Conservation (phyloP, 1,140 invertebrate species). For the Pseudomyrmex gracilis region DNA sequence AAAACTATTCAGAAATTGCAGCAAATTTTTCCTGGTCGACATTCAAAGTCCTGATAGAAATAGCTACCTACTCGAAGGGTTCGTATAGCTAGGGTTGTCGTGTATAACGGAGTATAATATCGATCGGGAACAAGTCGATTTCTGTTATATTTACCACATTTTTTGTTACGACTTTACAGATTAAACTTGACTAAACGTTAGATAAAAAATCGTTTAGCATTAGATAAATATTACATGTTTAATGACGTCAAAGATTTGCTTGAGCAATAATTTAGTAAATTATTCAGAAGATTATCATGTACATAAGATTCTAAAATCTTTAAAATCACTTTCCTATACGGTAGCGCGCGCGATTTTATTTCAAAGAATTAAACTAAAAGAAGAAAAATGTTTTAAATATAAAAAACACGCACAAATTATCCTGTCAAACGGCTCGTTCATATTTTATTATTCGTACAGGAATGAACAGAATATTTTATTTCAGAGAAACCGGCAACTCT, state of each 20-base stretch:
- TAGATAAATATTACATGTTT: no score
- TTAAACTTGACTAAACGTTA: neutral
- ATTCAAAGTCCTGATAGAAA: conserved; percentile 35
- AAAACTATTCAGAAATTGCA: neutral
- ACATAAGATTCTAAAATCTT: neutral
- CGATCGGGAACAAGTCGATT: conserved; percentile 41
- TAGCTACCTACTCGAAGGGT: conserved; percentile 36
- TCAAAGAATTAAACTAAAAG: neutral
- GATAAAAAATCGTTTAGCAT: no score
- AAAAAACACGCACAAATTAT: neutral
- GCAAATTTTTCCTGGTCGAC: neutral
- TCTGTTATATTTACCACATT: neutral
- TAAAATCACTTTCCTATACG: neutral
- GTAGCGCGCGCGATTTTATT: neutral
- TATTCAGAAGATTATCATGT: neutral
- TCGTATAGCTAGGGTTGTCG: conserved; percentile 6
- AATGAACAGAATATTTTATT: neutral
- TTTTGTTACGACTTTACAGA: neutral
- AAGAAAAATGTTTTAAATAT: neutral
- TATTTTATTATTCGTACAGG: conserved; percentile 20
- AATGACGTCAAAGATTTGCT: neutral
- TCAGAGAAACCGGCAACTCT: neutral
- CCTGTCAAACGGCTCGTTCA: neutral
- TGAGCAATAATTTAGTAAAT: neutral
- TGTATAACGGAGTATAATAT: conserved; percentile 56